Conservation (phyloP, 2,797 vertebrate genomes). For the Liasis olivaceus region DNA sequence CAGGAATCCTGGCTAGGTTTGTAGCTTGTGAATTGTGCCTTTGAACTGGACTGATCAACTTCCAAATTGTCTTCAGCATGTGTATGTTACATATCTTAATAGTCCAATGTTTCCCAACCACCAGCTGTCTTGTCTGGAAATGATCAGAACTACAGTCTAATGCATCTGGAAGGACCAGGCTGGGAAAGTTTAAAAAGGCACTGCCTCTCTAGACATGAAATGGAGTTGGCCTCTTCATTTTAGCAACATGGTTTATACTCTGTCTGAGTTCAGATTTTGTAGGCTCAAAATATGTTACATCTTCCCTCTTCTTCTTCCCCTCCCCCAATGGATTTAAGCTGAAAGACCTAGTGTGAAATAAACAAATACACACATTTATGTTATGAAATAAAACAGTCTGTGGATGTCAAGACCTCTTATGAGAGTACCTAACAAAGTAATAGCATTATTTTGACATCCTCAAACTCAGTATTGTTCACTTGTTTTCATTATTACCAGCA, state of each 20-base stretch:
- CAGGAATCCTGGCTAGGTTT: not conserved
- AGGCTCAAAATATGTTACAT: not conserved
- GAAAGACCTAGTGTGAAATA: not conserved
- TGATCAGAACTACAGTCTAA: not conserved
- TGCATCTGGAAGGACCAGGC: not conserved
- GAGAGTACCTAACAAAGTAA: not conserved
- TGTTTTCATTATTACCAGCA: not conserved
- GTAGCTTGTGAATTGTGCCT: rapidly evolving
- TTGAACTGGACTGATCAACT: not conserved
- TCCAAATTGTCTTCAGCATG: constrained; percentile 1
- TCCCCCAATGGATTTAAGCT: not conserved
- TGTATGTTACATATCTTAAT: constrained; percentile 1
- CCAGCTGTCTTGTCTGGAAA: not conserved
- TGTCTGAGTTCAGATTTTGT: not conserved
- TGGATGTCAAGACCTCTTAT: too few species aligned
- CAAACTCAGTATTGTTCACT: not conserved
- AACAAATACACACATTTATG: not conserved
- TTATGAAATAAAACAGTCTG: not conserved
- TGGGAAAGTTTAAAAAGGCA: not conserved
- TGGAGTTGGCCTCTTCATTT: not conserved
- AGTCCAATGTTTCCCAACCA: not conserved
- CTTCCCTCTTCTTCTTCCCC: not conserved
- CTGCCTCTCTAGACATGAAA: constrained; percentile 4
- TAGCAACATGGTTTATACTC: not conserved
- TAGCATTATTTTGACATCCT: not conserved